phyloP scores from a whole-genome alignment of 2,888 invertebrate species.

The Drosophila neotestacea region DNA sequence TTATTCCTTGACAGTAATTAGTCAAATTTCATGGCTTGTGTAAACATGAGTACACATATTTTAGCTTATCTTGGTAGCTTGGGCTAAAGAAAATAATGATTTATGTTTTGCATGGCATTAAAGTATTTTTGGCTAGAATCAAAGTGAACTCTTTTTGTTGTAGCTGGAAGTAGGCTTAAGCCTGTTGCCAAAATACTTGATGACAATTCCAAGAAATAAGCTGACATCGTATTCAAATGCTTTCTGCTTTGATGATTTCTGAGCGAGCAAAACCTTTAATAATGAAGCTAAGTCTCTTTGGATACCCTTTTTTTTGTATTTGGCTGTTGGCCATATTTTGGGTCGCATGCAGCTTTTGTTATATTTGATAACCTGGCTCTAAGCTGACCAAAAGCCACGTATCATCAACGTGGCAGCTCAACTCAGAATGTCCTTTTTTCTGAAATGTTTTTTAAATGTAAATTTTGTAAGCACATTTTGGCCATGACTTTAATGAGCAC shows the following conservation, averaged over 20 bases:
- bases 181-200: conserved; percentile 1
- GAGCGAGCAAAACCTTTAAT: conserved; percentile 9
- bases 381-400: conserved; percentile 56
- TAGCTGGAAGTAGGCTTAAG: conserved; percentile 1
- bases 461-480: conserved; percentile 4
- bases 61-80: conserved; percentile 8
- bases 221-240: conserved; percentile 13
- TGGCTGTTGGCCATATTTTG: background rate
- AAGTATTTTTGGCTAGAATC: background rate
- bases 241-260: conserved; percentile 35
- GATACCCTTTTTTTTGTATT: background rate
- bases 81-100: conserved; percentile 33
- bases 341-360: conserved; percentile 8
- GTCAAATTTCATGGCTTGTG: conserved; percentile 29
- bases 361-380: conserved; percentile 35
- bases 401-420: conserved; percentile 36
- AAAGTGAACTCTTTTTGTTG: background rate
- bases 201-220: conserved; percentile 13
- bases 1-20: conserved; percentile 36
- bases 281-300: conserved; percentile 21
- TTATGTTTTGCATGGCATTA: conserved; percentile 20
- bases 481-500: conserved; percentile 24
- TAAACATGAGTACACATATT: conserved; percentile 26
- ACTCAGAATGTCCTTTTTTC: background rate
- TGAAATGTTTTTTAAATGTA: conserved; percentile 5